A percentile compares a stretch with the other conserved stretches of the same genome.
Evolutionary conservation across 2,888 invertebrate genomes (phyloP).

Genomic region (Drosophila borborema): DNA sequence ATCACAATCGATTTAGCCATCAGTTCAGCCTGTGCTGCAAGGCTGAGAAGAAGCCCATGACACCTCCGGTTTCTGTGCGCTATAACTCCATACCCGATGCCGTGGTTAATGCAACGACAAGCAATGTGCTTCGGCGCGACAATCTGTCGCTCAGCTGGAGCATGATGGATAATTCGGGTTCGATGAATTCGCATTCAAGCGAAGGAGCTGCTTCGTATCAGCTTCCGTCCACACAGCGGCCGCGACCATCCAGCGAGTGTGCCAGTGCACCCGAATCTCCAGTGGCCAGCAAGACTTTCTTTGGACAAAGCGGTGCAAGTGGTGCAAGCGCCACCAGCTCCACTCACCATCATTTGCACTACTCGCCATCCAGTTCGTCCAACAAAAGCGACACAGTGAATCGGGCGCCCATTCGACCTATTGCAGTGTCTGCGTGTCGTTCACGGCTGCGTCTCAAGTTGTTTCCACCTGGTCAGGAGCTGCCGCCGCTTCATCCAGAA

Average conservation of each 20-base stretch:
- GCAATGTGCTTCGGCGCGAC: slow-evolving; percentile 68
- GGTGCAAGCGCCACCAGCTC: slow-evolving; percentile 41
- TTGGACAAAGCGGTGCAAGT: slow-evolving; percentile 57
- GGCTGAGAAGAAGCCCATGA: slow-evolving; percentile 82
- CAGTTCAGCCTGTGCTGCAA: slow-evolving; percentile 85
- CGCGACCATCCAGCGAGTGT: slow-evolving; percentile 77
- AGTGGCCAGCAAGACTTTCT: slow-evolving; percentile 79
- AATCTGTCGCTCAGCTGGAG: slow-evolving; percentile 80
- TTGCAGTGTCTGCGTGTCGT: slow-evolving; percentile 84
- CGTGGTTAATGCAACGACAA: slow-evolving; percentile 29
- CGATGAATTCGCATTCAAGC: slow-evolving; percentile 66
- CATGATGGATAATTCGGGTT: slow-evolving; percentile 75
- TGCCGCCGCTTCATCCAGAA: slow-evolving; percentile 56
- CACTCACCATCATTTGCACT: slow-evolving; percentile 63
- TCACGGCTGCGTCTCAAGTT: slow-evolving; percentile 84
- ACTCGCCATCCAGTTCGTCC: slow-evolving; percentile 82
- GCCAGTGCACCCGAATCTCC: slow-evolving; percentile 85
- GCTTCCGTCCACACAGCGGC: slow-evolving; percentile 49
- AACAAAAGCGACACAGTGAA: slow-evolving; percentile 74
- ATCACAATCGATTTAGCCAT: slow-evolving; percentile 84
- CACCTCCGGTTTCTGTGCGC: slow-evolving; percentile 84
- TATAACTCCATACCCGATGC: slow-evolving; percentile 83
- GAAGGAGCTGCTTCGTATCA: slow-evolving; percentile 65
- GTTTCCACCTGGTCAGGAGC: slow-evolving; percentile 83
- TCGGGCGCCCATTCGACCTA: slow-evolving; percentile 81